A percentile compares a stretch with the other conserved stretches of the same genome.
These are phyloP conservation scores for Leptinotarsa defecta DNA, from an alignment of 1,140 invertebrate species.

Conservation along the genomic window DNA sequence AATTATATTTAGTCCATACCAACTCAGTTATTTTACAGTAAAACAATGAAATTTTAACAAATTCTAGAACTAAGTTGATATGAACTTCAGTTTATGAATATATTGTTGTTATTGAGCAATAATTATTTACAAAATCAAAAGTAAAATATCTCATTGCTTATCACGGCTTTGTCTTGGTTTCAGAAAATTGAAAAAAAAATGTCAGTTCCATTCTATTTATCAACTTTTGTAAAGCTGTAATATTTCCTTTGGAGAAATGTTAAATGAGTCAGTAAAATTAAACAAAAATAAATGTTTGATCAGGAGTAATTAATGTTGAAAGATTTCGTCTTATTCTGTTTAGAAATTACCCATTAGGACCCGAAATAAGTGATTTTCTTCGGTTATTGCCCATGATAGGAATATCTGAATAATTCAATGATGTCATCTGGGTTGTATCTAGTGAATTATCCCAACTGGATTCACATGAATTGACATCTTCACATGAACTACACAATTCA, in stretches of 20 bases:
- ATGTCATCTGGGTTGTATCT: conserved; percentile 43
- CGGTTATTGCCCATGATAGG: conserved; percentile 28
- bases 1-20: background rate
- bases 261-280: conserved; percentile 22
- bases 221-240: conserved; percentile 13
- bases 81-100: background rate
- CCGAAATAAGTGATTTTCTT: conserved; percentile 41
- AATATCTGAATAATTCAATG: conserved; percentile 41
- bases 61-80: background rate
- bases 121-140: conserved; percentile 22
- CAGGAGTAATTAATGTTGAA: background rate
- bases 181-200: conserved; percentile 19
- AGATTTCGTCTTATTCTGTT: conserved; percentile 17
- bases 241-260: conserved; percentile 18
- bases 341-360: conserved; percentile 47
- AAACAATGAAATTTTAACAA: conserved; percentile 1
- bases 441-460: conserved; percentile 31
- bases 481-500: conserved; percentile 5
- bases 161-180: conserved; percentile 1
- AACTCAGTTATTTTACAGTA: background rate
- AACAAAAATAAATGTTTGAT: background rate
- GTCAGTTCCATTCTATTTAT: conserved; percentile 26
- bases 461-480: conserved; percentile 18
- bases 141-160: background rate
- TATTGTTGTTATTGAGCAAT: conserved; percentile 30